Evolutionary conservation across 2,797 vertebrate species (phyloP).

Genomic region (Phoeniculus purpureus): DNA sequence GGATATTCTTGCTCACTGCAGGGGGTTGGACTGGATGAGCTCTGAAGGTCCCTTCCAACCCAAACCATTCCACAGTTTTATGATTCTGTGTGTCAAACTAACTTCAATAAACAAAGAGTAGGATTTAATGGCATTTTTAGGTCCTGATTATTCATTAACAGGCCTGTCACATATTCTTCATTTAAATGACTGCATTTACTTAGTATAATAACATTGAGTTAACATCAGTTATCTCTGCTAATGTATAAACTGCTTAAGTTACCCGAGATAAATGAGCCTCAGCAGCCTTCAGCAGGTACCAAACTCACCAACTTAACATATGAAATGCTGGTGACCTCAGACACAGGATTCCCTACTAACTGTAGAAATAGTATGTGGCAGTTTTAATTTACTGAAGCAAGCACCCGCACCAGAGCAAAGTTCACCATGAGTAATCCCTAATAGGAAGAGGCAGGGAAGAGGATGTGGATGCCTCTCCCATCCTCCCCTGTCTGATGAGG

Average conservation of each 20-base stretch:
- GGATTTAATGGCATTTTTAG: not conserved
- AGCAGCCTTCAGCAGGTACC: not conserved
- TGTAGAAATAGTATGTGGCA: rapidly evolving
- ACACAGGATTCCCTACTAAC: not conserved
- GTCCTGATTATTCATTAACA: not conserved
- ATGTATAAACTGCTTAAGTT: not conserved
- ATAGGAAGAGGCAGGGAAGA: slow-evolving; percentile 38
- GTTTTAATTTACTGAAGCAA: not conserved
- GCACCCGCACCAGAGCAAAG: not conserved
- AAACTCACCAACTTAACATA: not conserved
- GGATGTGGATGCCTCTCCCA: slow-evolving; percentile 64
- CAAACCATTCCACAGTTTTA: no score
- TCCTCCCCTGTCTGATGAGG: slow-evolving; percentile 25
- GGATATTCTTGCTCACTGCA: no score
- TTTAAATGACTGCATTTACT: not conserved
- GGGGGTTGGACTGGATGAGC: no score
- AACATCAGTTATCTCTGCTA: not conserved
- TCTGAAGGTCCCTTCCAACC: no score
- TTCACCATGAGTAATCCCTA: not conserved
- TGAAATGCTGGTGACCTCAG: not conserved
- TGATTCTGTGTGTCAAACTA: not conserved
- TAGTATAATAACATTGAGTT: not conserved
- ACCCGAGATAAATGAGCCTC: not conserved
- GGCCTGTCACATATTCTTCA: not conserved
- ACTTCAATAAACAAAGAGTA: not conserved